Conservation (phyloP, 64 coral and sea anemone genomes). For the Stichodactyla mertensii region DNA sequence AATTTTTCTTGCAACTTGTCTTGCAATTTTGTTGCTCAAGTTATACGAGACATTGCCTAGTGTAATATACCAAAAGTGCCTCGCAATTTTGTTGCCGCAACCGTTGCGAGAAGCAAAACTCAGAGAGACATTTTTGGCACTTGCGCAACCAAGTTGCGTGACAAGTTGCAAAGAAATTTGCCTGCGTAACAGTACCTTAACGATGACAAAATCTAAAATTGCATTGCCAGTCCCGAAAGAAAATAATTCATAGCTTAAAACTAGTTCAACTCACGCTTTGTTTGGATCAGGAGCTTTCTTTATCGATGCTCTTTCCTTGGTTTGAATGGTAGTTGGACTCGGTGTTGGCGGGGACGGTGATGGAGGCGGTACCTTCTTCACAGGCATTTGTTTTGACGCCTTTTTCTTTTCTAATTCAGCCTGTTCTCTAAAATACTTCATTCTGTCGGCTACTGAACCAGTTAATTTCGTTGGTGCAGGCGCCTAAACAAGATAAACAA, state of each 20-base stretch:
- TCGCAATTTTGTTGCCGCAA: too few relatives aligned
- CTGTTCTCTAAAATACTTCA: conserved; percentile 80
- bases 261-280: conserved; percentile 54
- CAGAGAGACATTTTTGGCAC: too few relatives aligned
- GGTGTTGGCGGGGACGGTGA: conserved; percentile 4
- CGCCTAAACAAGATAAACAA: not conserved
- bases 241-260: not conserved
- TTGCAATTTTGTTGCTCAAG: too few relatives aligned
- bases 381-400: conserved; percentile 52
- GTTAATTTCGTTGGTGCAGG: not conserved
- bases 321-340: conserved; percentile 26
- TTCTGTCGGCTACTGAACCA: conserved; percentile 81
- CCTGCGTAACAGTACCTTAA: too few relatives aligned
- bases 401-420: conserved; percentile 72
- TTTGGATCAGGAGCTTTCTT: conserved; percentile 94
- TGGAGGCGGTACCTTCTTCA: conserved; percentile 23
- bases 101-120: too few relatives aligned
- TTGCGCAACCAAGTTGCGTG: too few relatives aligned
- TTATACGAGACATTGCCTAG: too few relatives aligned
- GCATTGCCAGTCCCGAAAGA: not conserved
- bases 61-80: too few relatives aligned
- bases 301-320: conserved; percentile 56
- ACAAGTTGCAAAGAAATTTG: too few relatives aligned
- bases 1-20: too few relatives aligned
- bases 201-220: not conserved